Evolutionary conservation across 2,113 vertebrate genomes (phyloP).

Genomic region (Perccottus glenii): DNA sequence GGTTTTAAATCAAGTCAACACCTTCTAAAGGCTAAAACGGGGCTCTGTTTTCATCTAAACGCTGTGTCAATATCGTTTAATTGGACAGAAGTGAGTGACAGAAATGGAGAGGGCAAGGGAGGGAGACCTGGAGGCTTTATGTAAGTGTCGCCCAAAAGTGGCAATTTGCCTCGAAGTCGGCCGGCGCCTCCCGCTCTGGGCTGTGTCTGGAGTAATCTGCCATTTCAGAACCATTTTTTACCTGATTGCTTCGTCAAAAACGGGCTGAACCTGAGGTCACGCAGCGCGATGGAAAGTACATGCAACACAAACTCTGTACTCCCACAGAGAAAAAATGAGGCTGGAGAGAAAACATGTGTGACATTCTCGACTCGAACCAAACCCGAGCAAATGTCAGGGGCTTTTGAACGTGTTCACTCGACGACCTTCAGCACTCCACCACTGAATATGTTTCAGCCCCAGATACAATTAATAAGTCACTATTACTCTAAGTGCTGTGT

Average conservation of each 20-base stretch:
- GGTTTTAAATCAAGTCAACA: conserved; percentile 5
- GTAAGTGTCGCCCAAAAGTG: conserved; percentile 63
- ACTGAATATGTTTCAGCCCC: too few relatives aligned
- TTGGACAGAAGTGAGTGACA: conserved; percentile 32
- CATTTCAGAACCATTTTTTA: conserved; percentile 67
- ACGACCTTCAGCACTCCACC: too few relatives aligned
- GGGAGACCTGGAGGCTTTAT: conserved; percentile 59
- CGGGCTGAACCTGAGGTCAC: conserved; percentile 52
- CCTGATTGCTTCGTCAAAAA: conserved; percentile 67
- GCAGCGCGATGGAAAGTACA: conserved; percentile 32
- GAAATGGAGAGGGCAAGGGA: conserved; percentile 23
- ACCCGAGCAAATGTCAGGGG: conserved; percentile 22
- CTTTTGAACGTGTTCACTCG: not conserved
- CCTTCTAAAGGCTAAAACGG: not conserved
- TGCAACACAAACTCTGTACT: conserved; percentile 51
- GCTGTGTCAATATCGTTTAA: conserved; percentile 49
- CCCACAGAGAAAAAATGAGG: conserved; percentile 43
- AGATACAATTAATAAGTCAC: too few relatives aligned
- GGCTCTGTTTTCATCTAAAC: conserved; percentile 29
- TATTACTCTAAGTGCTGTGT: too few relatives aligned
- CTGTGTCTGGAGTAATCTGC: conserved; percentile 65
- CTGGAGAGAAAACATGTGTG: conserved; percentile 30
- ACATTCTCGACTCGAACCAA: conserved; percentile 16
- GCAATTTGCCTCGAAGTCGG: conserved; percentile 63
- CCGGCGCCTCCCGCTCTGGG: conserved; percentile 21